Evolutionary conservation across 92 coral and sea anemone species (phyloP), one percentile per base, ranked within the genome.

Genomic region (Epizoanthus illoricatus): DNA sequence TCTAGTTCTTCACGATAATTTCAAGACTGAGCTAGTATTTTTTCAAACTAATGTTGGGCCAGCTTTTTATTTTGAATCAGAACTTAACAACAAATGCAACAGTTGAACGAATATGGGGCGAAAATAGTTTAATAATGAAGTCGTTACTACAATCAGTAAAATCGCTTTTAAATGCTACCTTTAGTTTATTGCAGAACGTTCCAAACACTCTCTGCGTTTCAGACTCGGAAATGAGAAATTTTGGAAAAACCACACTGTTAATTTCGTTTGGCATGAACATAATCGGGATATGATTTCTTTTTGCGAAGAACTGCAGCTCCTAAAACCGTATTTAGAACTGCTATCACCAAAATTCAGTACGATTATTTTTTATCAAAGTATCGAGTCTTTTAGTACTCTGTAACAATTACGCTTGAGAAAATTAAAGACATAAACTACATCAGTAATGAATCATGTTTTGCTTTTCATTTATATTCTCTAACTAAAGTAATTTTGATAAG

Each of bases 91-190:
- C 64, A 74, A 64, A 57, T 45, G 6, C 80, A 57, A 72, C 18
- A 59, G 17, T 19, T 12, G 16, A 21, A 20, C 7, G 60, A 52
- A 52, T 52, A 13, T 2, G 56, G 56, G 56, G 40, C 68, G 11
- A 64, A 62, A 43, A 19, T 60, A 58, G 41, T 6, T 21, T 64
- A 52, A 9, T 21, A 12, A 75, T 58, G 71, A 78, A 64, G 12
- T 5, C 65, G 60, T 78, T 78, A 59, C 45, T 78, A 59, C 43
- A 78, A 40, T 21, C 11, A 28, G 36, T 28, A 28, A 78, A 78
- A 43, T 78, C 65, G 60, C 71, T 64, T 78, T 21, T 59, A 78
- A 63, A 78, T 78, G 82, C 43, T 78, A 42, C 16, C 82, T 78
- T 78, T 42, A 62, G 59, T 47, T 60, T 47, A 7, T 36, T 78